These are phyloP conservation scores for Acrocephalus arundinaceus DNA, from an alignment of 2,113 vertebrate species.

Conservation along the genomic window DNA sequence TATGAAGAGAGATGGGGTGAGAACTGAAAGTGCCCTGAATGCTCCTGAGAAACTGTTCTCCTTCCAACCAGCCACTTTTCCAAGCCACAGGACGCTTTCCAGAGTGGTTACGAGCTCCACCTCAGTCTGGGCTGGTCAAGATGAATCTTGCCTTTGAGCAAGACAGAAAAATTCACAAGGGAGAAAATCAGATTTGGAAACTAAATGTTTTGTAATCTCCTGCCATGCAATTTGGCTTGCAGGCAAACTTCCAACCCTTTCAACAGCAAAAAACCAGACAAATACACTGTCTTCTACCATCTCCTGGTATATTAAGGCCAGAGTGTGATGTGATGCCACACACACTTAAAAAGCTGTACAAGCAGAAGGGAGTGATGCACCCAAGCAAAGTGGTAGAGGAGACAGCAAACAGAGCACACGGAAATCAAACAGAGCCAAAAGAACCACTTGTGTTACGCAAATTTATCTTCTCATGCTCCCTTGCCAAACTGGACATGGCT, in stretches of 20 bases:
- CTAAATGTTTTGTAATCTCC: background rate
- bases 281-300: background rate
- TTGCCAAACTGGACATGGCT: background rate
- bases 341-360: background rate
- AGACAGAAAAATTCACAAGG: background rate
- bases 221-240: constrained; percentile 18
- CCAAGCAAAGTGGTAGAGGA: background rate
- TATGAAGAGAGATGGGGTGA: background rate
- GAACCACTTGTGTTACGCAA: background rate
- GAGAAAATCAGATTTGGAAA: constrained; percentile 42
- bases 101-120: background rate
- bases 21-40: background rate
- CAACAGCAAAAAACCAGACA: background rate
- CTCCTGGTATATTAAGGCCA: background rate
- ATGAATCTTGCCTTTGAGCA: constrained; percentile 12
- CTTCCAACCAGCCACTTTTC: background rate
- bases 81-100: constrained; percentile 1
- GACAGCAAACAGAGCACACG: background rate
- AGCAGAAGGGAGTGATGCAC: background rate
- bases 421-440: background rate
- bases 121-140: background rate
- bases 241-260: background rate
- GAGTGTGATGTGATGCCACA: background rate
- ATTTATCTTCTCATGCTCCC: background rate
- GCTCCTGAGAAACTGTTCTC: background rate